Evolutionary conservation across 2,113 vertebrate genomes (phyloP).

Genomic region (Anthoscopus minutus): DNA sequence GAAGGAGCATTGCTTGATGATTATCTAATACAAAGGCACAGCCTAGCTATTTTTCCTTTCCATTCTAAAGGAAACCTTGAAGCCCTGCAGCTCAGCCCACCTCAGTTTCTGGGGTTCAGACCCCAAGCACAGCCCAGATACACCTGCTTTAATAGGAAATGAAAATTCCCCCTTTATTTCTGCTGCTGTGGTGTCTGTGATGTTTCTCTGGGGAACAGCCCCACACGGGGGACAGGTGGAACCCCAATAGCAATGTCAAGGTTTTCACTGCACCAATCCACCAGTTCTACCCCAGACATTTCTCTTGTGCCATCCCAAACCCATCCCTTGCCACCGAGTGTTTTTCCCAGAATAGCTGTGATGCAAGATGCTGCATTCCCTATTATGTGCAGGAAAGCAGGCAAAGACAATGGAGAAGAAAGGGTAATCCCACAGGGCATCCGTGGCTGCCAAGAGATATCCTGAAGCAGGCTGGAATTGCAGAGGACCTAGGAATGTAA

Average conservation of each 20-base stretch:
- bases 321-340: neutral
- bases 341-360: neutral
- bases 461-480: neutral
- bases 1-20: neutral
- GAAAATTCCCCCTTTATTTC: neutral
- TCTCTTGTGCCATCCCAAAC: neutral
- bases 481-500: neutral
- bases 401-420: neutral
- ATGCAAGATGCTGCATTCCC: neutral
- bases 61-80: neutral
- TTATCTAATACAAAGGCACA: neutral
- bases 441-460: neutral
- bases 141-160: neutral
- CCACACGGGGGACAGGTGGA: neutral
- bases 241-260: fast-evolving
- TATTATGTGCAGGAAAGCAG: neutral
- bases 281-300: neutral
- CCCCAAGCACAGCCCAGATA: neutral
- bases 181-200: neutral
- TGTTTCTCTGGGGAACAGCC: neutral
- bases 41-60: neutral
- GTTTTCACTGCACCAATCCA: neutral
- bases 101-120: neutral
- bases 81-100: neutral
- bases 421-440: neutral